These are phyloP conservation scores for Corbicula japonica DNA, from an alignment of 2,888 invertebrate species.

Conservation along the genomic window DNA sequence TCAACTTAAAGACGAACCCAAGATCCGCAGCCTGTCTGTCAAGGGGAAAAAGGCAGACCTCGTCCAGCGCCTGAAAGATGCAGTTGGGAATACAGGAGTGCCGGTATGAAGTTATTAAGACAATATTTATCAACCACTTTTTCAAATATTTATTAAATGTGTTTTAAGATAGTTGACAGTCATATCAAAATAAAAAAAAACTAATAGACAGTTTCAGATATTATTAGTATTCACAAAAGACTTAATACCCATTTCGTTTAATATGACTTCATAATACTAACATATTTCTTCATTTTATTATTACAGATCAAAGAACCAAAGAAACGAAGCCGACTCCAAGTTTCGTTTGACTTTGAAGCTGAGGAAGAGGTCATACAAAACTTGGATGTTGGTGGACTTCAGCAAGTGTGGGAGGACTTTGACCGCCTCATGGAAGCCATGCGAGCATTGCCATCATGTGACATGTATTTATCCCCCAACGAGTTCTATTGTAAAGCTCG, in stretches of 20 bases:
- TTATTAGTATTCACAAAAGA: not conserved
- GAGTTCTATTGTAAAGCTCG: not conserved
- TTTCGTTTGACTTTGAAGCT: constrained; percentile 2
- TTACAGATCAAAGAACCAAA: not conserved
- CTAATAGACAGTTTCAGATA: not conserved
- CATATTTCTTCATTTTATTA: no score
- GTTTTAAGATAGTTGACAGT: not conserved
- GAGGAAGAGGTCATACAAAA: not conserved
- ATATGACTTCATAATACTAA: no score
- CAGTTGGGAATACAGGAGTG: constrained; percentile 9
- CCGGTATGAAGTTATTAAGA: not conserved
- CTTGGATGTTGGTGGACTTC: constrained; percentile 12
- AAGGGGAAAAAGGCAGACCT: constrained; percentile 4
- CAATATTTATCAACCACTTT: not conserved
- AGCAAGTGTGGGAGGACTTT: constrained; percentile 10
- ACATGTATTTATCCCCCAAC: not conserved
- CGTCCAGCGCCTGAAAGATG: not conserved
- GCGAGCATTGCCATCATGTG: not conserved
- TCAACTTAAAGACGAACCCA: not conserved
- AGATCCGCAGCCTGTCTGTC: not conserved
- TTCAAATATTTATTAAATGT: not conserved
- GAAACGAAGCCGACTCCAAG: constrained; percentile 5
- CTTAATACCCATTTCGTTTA: no score
- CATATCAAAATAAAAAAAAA: not conserved
- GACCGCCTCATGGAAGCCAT: constrained; percentile 13